Evolutionary conservation across 2,888 invertebrate genomes (phyloP).

Genomic region (Machimus atricapillus): DNA sequence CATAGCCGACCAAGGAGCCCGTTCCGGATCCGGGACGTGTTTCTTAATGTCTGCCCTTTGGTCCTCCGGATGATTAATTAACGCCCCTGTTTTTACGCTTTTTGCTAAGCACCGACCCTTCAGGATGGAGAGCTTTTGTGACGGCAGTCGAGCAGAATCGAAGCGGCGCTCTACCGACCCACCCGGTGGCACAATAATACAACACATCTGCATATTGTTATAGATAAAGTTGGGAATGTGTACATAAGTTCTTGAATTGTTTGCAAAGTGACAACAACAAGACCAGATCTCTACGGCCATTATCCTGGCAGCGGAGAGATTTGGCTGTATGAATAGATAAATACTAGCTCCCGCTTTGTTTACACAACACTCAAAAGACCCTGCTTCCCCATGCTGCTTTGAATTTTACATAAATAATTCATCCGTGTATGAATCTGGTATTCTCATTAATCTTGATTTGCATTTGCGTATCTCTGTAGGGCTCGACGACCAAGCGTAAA

Average conservation of each 20-base stretch:
- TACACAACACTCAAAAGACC: conserved; percentile 37
- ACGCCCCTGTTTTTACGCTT: conserved; percentile 29
- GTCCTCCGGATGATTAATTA: conserved; percentile 35
- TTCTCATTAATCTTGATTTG: conserved; percentile 41
- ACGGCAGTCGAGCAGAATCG: conserved; percentile 7
- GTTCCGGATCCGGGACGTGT: background rate
- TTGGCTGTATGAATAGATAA: conserved; percentile 39
- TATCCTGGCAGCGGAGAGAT: conserved; percentile 27
- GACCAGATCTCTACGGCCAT: conserved; percentile 35
- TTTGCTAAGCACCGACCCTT: background rate
- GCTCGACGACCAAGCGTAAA: conserved; percentile 4
- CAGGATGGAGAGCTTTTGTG: background rate
- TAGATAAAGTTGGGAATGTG: conserved; percentile 37
- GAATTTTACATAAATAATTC: conserved; percentile 42
- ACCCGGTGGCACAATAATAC: background rate
- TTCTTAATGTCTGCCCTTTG: conserved; percentile 32
- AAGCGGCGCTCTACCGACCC: background rate
- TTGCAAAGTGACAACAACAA: conserved; percentile 39
- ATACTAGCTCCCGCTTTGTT: conserved; percentile 29
- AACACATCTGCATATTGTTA: conserved; percentile 33
- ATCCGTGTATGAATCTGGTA: conserved; percentile 38
- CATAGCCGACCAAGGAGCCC: background rate
- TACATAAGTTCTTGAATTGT: conserved; percentile 41
- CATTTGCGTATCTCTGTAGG: conserved; percentile 30
- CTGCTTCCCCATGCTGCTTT: conserved; percentile 35